These are phyloP conservation scores for Suncus etruscus DNA, from an alignment of 2,113 vertebrate species.

Conservation along the genomic window DNA sequence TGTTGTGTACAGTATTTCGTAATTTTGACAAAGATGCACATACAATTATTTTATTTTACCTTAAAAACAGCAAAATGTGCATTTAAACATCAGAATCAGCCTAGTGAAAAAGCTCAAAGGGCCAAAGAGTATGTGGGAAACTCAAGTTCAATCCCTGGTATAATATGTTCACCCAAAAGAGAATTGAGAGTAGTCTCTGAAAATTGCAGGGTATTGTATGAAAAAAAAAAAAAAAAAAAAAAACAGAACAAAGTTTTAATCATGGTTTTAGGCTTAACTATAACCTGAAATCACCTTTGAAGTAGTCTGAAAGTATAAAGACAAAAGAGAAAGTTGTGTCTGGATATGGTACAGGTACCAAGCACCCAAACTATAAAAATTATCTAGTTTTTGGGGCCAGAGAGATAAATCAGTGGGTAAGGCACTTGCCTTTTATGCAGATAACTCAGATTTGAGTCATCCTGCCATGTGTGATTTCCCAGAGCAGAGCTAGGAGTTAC, in stretches of 20 bases:
- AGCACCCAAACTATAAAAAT: neutral
- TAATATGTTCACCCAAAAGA: too few species aligned
- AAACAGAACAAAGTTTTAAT: neutral
- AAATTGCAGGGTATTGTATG: too few species aligned
- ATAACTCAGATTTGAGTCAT: too few species aligned
- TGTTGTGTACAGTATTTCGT: neutral
- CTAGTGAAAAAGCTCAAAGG: too few species aligned
- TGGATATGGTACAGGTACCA: accelerated
- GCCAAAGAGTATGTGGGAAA: too few species aligned
- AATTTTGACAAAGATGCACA: conserved; percentile 5
- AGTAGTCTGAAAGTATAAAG: neutral
- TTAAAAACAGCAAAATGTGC: neutral
- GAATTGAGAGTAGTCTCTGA: too few species aligned
- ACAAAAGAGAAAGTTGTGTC: too few species aligned
- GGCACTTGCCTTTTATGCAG: too few species aligned
- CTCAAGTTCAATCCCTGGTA: too few species aligned
- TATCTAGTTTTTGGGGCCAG: neutral
- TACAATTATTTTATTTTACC: neutral
- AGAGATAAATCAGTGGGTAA: too few species aligned
- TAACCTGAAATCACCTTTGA: neutral
- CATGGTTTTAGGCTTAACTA: neutral
- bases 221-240: conserved; percentile 2
- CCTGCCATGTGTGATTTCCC: too few species aligned
- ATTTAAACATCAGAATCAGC: neutral
- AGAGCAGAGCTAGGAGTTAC: too few species aligned